Evolutionary conservation across 2,113 vertebrate species (phyloP), one percentile per base, ranked within the genome.

Genomic region (Epinephelus cyanopodus): DNA sequence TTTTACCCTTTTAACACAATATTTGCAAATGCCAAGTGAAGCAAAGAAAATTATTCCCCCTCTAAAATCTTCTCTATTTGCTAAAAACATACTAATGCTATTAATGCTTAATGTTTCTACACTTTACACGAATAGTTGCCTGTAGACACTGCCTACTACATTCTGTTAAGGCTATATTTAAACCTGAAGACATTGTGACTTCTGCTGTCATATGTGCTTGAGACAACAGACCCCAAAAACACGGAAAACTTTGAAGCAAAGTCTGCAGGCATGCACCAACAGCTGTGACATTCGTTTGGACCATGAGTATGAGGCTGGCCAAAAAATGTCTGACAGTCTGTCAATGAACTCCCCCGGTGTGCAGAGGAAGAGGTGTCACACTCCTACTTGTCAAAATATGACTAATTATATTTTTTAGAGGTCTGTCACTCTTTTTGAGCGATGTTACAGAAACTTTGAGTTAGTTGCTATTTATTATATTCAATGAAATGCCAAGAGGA

Each of bases 391-490:
- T 67, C 82, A 66, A 33, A 84, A 62, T 54, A n/a, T 39, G 56
- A 21, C 63, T 74, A 53, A 68, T 79, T 37, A 74, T 79, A 39
- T 74, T 54, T 29, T 73, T 61, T 13, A 53, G 27, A 73, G 54
- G 47, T 21, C 25, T 56, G 76, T 27, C 56, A 48, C 9, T 62
- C 33, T 62, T 62, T 37, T 47, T 58, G 4, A 50, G 74, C 29
- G 37, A 13, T 61, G 63, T 45, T 68, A 27, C 19, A 10, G 42
- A 8, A 45, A 45, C 8, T 45, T 45, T 11, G 9, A 45, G 47
- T 19, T 9, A 37, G 53, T 13, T 33, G 15, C 10, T 45, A 45
- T 45, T 11, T 19, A 6, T 9, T 27, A 6, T 18, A 17, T 17
- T 74, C 70, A 27, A 3, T n/a, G 3, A 61, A 52, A 60, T 14